phyloP scores from a whole-genome alignment of 2,888 invertebrate species.

The Lymantria dispar region DNA sequence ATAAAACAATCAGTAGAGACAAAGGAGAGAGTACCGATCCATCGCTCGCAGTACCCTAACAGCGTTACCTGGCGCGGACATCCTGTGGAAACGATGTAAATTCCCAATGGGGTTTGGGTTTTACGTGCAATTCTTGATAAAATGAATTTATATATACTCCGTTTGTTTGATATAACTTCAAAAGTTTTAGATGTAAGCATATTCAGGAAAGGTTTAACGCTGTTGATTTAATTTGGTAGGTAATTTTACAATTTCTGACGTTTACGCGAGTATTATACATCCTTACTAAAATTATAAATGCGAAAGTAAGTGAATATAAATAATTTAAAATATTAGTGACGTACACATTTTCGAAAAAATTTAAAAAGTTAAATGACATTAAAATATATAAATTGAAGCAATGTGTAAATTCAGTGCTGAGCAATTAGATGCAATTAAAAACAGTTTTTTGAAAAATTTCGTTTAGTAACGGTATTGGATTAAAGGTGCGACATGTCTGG shows the following conservation, averaged over 20 bases:
- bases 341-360: too few species aligned
- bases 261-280: too few species aligned
- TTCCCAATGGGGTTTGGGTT: constrained; percentile 12
- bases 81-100: constrained; percentile 16
- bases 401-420: too few species aligned
- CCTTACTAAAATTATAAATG: too few species aligned
- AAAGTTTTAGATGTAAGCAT: neutral
- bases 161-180: neutral
- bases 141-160: neutral
- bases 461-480: too few species aligned
- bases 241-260: neutral
- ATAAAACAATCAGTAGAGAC: constrained; percentile 4
- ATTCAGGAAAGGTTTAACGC: neutral
- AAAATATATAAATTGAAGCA: too few species aligned
- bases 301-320: too few species aligned
- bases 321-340: too few species aligned
- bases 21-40: constrained; percentile 5
- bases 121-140: constrained; percentile 10
- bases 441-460: too few species aligned
- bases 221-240: neutral
- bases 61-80: constrained; percentile 15
- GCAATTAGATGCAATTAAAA: too few species aligned
- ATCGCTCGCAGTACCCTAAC: constrained; percentile 12
- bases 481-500: too few species aligned
- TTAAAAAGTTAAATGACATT: too few species aligned